These are phyloP conservation scores for Thelaira solivaga DNA, from an alignment of 2,888 invertebrate species.

Conservation along the genomic window DNA sequence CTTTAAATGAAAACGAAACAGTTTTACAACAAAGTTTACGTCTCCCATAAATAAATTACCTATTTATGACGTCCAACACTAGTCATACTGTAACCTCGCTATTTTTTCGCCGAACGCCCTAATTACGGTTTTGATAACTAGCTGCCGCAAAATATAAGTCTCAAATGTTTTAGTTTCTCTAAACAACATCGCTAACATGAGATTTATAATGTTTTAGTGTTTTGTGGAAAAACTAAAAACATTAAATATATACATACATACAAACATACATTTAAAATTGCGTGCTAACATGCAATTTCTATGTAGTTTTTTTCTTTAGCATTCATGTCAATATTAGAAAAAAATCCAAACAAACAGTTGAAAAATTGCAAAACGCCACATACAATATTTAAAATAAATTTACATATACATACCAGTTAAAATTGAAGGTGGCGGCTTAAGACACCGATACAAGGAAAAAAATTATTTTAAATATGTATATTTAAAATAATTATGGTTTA, in stretches of 20 bases:
- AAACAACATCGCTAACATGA: constrained; percentile 55
- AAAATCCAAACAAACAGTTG: constrained; percentile 15
- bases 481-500: constrained; percentile 43
- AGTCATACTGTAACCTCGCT: not conserved
- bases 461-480: constrained; percentile 19
- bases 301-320: constrained; percentile 44
- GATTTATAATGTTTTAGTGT: constrained; percentile 37
- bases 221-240: constrained; percentile 26
- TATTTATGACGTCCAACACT: no score
- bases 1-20: no score
- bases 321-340: constrained; percentile 34
- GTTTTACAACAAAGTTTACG: no score
- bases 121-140: not conserved
- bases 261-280: constrained; percentile 76
- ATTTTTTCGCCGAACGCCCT: not conserved
- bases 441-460: constrained; percentile 7
- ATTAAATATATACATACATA: constrained; percentile 63
- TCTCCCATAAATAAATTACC: no score
- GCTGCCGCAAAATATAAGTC: not conserved
- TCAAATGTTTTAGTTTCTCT: constrained; percentile 20
- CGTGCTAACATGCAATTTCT: constrained; percentile 75
- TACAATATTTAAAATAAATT: constrained; percentile 31
- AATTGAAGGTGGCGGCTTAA: constrained; percentile 37
- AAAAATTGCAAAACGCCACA: constrained; percentile 30
- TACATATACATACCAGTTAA: constrained; percentile 22